Conservation (phyloP, 2,888 invertebrate genomes). For the Cephus nigrinus region DNA sequence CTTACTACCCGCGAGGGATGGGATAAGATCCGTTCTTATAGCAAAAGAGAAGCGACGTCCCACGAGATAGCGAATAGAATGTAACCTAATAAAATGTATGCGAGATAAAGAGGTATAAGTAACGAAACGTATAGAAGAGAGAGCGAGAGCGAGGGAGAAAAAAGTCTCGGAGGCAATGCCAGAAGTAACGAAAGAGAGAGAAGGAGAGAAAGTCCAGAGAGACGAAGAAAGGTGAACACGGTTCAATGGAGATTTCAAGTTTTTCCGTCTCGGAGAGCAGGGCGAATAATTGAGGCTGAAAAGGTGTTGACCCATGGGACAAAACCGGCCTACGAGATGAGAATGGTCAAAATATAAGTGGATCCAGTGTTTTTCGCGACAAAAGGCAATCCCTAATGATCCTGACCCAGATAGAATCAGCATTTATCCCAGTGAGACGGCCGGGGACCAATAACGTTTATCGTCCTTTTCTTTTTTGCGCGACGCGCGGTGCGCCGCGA, state of each 20-base stretch:
- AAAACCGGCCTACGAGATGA: conserved; percentile 11
- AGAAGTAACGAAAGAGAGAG: conserved; percentile 6
- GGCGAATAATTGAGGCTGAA: conserved; percentile 39
- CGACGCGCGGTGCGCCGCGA: neutral
- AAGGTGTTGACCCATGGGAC: conserved; percentile 34
- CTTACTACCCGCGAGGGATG: conserved; percentile 16
- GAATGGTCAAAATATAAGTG: conserved; percentile 28
- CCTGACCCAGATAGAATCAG: conserved; percentile 45
- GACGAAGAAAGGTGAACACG: conserved; percentile 29
- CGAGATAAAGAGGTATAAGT: conserved; percentile 6
- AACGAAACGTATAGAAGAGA: neutral
- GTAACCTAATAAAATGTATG: conserved; percentile 27
- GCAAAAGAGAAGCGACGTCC: conserved; percentile 25
- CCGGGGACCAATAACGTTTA: conserved; percentile 23
- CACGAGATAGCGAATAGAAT: conserved; percentile 31
- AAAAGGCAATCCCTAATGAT: conserved; percentile 51
- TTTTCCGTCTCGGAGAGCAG: conserved; percentile 32
- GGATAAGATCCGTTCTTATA: conserved; percentile 16
- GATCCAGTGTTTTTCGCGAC: conserved; percentile 31
- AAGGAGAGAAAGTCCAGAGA: conserved; percentile 6
- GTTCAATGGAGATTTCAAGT: conserved; percentile 40
- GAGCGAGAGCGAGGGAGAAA: conserved; percentile 18
- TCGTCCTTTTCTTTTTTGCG: conserved; percentile 22
- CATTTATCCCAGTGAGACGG: conserved; percentile 19
- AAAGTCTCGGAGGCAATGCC: neutral